Evolutionary conservation across 64 coral and sea anemone species (phyloP).

Genomic region (Pocillopora damicornis): DNA sequence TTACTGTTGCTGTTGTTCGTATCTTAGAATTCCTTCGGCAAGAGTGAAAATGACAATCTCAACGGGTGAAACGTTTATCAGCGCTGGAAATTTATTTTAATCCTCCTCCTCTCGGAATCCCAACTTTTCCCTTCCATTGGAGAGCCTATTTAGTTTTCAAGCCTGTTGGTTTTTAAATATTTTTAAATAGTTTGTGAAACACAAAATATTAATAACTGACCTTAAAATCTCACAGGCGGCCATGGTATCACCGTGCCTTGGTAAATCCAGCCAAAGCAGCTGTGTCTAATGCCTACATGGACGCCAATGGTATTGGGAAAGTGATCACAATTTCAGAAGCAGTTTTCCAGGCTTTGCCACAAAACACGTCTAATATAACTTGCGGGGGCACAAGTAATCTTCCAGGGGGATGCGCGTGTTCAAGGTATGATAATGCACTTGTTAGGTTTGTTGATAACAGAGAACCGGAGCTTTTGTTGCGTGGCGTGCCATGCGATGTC

Average conservation of each 20-base stretch:
- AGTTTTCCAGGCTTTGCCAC: slow-evolving; percentile 76
- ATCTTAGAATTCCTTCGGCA: too few species aligned
- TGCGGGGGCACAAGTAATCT: slow-evolving; percentile 67
- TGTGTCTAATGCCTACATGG: slow-evolving; percentile 97
- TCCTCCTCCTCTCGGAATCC: too few species aligned
- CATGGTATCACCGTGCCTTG: slow-evolving; percentile 94
- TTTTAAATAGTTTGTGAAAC: too few species aligned
- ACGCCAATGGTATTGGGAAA: slow-evolving; percentile 91
- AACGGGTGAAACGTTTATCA: too few species aligned
- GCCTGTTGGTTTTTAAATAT: too few species aligned
- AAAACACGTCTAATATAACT: slow-evolving; percentile 36
- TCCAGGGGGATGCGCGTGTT: slow-evolving; percentile 72
- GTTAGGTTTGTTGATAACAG: not conserved
- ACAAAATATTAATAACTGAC: not conserved
- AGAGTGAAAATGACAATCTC: too few species aligned
- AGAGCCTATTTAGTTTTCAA: too few species aligned
- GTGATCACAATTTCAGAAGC: slow-evolving; percentile 95
- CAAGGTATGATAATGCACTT: slow-evolving; percentile 42
- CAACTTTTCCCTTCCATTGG: too few species aligned
- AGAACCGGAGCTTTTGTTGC: too few species aligned
- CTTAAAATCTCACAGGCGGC: slow-evolving; percentile 48
- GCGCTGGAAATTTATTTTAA: too few species aligned
- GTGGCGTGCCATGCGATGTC: too few species aligned
- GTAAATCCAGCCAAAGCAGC: slow-evolving; percentile 89
- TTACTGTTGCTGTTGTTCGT: too few species aligned